A percentile compares a stretch with the other conserved stretches of the same genome.
These are phyloP conservation scores for Aethes cnicana DNA, from an alignment of 2,888 invertebrate genomes.

Conservation along the genomic window DNA sequence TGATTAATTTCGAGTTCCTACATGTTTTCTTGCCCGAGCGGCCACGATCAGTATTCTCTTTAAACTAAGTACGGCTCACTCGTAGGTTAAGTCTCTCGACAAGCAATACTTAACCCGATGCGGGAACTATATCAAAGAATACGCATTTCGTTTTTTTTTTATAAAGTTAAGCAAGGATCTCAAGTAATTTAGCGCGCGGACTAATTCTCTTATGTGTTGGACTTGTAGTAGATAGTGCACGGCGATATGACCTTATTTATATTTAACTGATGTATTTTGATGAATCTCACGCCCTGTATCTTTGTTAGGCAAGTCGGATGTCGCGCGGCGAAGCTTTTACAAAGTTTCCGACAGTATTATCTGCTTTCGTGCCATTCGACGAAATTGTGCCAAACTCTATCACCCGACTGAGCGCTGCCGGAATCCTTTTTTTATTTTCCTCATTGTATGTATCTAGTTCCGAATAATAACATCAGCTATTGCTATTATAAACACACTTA, in stretches of 20 bases:
- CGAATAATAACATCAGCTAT: no score
- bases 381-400: constrained; percentile 48
- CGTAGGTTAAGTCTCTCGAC: constrained; percentile 54
- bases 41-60: constrained; percentile 57
- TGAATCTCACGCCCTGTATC: constrained; percentile 61
- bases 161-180: constrained; percentile 63
- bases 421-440: neutral
- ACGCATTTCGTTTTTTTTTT: constrained; percentile 68
- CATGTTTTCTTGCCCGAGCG: constrained; percentile 43
- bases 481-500: no score
- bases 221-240: constrained; percentile 73
- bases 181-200: constrained; percentile 72
- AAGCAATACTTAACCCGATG: constrained; percentile 57
- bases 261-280: constrained; percentile 43
- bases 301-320: constrained; percentile 38
- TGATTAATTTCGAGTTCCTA: no score
- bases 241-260: constrained; percentile 52
- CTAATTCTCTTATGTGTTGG: constrained; percentile 54
- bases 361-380: constrained; percentile 50
- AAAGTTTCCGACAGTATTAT: constrained; percentile 44
- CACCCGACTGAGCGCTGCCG: constrained; percentile 21
- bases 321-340: constrained; percentile 34
- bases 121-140: constrained; percentile 63
- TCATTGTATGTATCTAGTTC: no score
- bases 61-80: constrained; percentile 51